Conservation (phyloP, 2,888 invertebrate species). For the Ethmia dodecea region DNA sequence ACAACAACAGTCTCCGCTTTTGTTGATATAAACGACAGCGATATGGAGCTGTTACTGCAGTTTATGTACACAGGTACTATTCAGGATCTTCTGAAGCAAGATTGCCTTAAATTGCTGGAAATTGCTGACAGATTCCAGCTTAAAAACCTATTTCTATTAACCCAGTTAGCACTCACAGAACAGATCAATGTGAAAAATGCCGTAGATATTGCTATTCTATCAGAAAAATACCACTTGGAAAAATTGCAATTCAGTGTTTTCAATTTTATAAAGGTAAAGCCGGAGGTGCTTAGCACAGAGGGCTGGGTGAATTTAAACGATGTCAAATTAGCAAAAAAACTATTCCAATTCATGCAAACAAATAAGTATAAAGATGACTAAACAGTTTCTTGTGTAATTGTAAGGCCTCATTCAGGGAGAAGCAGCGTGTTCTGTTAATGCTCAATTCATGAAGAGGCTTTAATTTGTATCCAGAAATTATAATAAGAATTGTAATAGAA, state of each 20-base stretch:
- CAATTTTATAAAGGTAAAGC: slow-evolving; percentile 45
- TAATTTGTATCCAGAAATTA: too few relatives aligned
- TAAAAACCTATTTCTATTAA: slow-evolving; percentile 34
- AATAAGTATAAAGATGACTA: background rate
- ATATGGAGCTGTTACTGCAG: slow-evolving; percentile 47
- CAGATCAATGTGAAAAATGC: slow-evolving; percentile 49
- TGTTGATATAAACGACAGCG: slow-evolving; percentile 42
- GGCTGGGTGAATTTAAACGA: slow-evolving; percentile 52
- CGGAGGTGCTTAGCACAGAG: slow-evolving; percentile 41
- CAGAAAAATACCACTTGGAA: slow-evolving; percentile 45
- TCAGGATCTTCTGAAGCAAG: slow-evolving; percentile 36
- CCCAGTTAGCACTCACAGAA: slow-evolving; percentile 36
- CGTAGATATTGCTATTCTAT: slow-evolving; percentile 43
- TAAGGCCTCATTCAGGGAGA: too few relatives aligned
- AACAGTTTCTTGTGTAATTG: too few relatives aligned
- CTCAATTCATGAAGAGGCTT: too few relatives aligned
- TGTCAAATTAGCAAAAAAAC: slow-evolving; percentile 46
- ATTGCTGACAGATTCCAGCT: slow-evolving; percentile 46
- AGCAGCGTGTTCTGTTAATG: too few relatives aligned
- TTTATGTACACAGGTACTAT: slow-evolving; percentile 56
- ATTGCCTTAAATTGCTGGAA: slow-evolving; percentile 39
- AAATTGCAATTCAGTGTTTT: slow-evolving; percentile 39
- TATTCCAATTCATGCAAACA: slow-evolving; percentile 28
- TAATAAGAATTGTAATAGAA: too few relatives aligned
- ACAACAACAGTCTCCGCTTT: slow-evolving; percentile 21